Conservation (phyloP, 2,113 vertebrate genomes). For the Junco hyemalis region DNA sequence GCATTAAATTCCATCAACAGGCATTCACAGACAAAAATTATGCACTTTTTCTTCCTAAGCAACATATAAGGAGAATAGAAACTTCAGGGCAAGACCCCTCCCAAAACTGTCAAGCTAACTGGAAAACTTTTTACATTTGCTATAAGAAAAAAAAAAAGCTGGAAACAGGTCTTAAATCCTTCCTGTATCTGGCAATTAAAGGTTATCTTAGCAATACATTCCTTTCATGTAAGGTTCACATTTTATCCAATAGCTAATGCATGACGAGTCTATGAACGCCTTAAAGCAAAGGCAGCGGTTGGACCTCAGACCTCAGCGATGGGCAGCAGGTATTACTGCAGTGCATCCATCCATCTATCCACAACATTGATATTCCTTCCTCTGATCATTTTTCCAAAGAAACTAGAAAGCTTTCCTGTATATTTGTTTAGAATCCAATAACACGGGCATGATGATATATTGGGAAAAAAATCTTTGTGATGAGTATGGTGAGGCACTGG, state of each 20-base stretch:
- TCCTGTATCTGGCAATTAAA: background rate
- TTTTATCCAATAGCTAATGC: background rate
- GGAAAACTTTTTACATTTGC: background rate
- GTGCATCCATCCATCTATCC: background rate
- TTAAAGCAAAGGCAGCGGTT: background rate
- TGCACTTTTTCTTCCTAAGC: background rate
- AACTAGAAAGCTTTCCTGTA: background rate
- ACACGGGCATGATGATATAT: background rate
- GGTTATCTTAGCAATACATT: background rate
- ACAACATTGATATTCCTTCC: background rate
- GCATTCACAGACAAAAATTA: background rate
- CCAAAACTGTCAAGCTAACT: background rate
- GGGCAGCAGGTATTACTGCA: background rate
- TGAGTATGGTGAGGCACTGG: background rate
- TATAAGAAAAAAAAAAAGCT: background rate
- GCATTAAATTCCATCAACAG: background rate
- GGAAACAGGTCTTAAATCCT: background rate
- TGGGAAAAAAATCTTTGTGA: background rate
- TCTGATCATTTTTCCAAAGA: background rate
- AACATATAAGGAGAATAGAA: background rate
- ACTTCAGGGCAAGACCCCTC: background rate
- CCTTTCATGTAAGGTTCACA: background rate
- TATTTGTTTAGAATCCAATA: background rate
- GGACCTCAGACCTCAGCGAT: background rate
- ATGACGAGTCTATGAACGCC: background rate